Evolutionary conservation across 2,888 invertebrate genomes (phyloP).

Genomic region (Zonitis immaculata): DNA sequence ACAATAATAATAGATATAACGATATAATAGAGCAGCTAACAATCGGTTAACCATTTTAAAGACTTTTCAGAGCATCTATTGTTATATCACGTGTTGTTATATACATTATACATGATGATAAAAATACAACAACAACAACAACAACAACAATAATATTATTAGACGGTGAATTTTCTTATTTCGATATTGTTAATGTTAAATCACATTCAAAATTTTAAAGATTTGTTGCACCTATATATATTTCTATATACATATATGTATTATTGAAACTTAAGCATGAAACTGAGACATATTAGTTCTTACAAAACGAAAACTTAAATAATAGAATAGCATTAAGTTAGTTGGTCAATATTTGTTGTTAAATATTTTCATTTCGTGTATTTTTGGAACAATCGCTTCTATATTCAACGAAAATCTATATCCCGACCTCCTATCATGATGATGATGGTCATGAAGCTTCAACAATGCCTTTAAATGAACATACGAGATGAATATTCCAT

Average conservation of each 20-base stretch:
- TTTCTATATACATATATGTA: too few species aligned
- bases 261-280: background rate
- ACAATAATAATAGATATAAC: too few species aligned
- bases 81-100: slow-evolving; percentile 33
- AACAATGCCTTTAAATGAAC: too few species aligned
- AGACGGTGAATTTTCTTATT: background rate
- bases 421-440: too few species aligned
- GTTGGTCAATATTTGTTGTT: background rate
- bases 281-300: background rate
- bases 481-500: too few species aligned
- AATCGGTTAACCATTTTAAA: slow-evolving; percentile 38
- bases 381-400: background rate
- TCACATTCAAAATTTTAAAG: background rate
- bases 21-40: slow-evolving; percentile 35
- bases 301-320: background rate
- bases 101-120: too few species aligned
- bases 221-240: background rate
- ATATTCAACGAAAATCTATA: too few species aligned
- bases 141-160: background rate
- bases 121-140: background rate
- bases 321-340: background rate
- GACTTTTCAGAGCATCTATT: slow-evolving; percentile 31
- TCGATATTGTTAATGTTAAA: background rate
- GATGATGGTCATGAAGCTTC: too few species aligned
- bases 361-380: background rate